Base-by-base conservation (phyloP, 1,140 invertebrate genomes). In the Atta cephalotes region DNA sequence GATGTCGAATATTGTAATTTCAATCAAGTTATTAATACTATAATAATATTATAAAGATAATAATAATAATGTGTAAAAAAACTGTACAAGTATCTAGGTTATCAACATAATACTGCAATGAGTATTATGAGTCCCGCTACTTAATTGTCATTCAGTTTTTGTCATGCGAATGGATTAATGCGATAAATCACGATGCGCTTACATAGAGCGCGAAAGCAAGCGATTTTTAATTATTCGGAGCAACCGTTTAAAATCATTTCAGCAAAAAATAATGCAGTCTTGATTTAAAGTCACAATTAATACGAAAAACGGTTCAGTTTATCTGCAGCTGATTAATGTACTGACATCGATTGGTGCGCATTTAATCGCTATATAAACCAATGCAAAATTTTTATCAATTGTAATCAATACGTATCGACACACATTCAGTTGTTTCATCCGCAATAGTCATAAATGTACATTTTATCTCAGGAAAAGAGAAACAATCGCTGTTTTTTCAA, bases 241-340 rank as follows among this genome's bases (percentile, higher is more conserved):
- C 25, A 25, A 62, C 74, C 25, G 28, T 84, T 84, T 74, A 56
- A 53, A 39, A 39, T 74, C 16, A 74, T 63, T 72, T 74, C 39
- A 49, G 5, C 25, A 39, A 60, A 49, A 62, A 9, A 25, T 35
- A 84, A 84, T 74, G 12, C 56, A 18, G 56, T 68, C n/a, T 74
- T 74, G 56, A 74, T 82, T 82, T 62, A 74, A 74, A 49, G 56
- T 56, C 7, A n/a, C 18, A 74, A 84, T 84, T 84, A 74, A 62
- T 74, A 74, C 12, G 25, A 49, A 6, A 62, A 51, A 7, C 25
- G 18, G 9, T 7, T 72, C 31, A 25, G 25, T 62, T 84, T 49
- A 18, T 74, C 21, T 14, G 39, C 18, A 31, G 39, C 16, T 74
- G 39, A 84, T 84, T 84, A 84, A 84, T 84, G 51, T 28, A 53